Base-by-base conservation (phyloP, 1,140 invertebrate genomes). In the Aphaenogaster ashmeadi region DNA sequence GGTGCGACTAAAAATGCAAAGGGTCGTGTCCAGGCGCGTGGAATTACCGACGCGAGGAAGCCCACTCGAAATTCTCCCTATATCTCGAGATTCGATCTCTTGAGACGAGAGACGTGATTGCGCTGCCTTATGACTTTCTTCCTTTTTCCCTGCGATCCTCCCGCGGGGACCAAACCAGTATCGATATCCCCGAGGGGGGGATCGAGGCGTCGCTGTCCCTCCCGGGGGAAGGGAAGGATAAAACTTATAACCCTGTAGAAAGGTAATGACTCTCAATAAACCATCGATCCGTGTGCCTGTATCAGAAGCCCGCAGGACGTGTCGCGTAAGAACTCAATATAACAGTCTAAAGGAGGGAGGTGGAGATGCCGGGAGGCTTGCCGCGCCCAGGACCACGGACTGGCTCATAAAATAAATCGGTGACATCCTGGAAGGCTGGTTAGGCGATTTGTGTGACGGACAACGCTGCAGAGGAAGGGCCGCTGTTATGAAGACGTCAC, bases 351-450 rank as follows among this genome's bases (percentile, higher is more conserved):
- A 60, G 52, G 11, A 47, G 21, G 66, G 58, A 74, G 41, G 41
- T 33, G 54, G 72, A 33, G 27, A 41, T 56, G 52, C 50, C 62
- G 69, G 18, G 58, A 64, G 54, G 58, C 52, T 75, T 50, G 88
- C 88, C 87, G 91, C 92, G 66, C 88, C 90, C 89, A 91, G 80
- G 69, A 83, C 50, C 69, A 81, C 52, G 72, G 86, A 83, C 66
- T 85, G 72, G 80, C 92, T 93, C 92, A 91, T 93, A 91, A 93
- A 94, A 94, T 93, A 94, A 94, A 94, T 94, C 92, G 93, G 92
- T 93, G 93, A 94, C 93, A 94, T 93, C 90, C 88, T 91, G 88
- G 86, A 88, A 92, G 92, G 86, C 90, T 92, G 92, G 92, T 93
- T 66, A 91, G 90, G 88, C 91, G 92, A 93, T 93, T 93, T 93